These are phyloP conservation scores for Yponomeuta evonymella DNA, from an alignment of 2,888 invertebrate species.

Conservation along the genomic window DNA sequence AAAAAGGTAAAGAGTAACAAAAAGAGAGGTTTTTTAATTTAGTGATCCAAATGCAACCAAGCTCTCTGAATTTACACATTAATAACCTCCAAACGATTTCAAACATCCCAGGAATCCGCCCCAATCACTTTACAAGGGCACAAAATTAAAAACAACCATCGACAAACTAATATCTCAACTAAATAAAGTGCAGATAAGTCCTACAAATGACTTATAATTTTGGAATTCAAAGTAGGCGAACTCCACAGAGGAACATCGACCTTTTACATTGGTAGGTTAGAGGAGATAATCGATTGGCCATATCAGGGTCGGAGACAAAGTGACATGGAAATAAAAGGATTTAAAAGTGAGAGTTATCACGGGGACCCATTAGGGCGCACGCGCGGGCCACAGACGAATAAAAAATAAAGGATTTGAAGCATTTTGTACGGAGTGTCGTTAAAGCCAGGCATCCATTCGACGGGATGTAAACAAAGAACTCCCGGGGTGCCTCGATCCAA, in stretches of 20 bases:
- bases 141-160: constrained; percentile 49
- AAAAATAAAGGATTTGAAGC: constrained; percentile 25
- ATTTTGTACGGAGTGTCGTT: constrained; percentile 45
- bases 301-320: constrained; percentile 35
- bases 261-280: constrained; percentile 27
- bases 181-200: constrained; percentile 74
- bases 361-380: constrained; percentile 70
- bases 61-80: not conserved
- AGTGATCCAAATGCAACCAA: no score
- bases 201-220: constrained; percentile 72
- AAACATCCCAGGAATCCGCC: constrained; percentile 30
- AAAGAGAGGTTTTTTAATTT: no score
- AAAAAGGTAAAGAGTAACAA: no score
- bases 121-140: constrained; percentile 29
- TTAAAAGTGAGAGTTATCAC: constrained; percentile 76
- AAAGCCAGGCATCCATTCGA: constrained; percentile 45
- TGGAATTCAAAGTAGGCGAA: constrained; percentile 57
- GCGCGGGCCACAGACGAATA: constrained; percentile 54
- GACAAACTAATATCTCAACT: constrained; percentile 62
- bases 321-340: constrained; percentile 66
- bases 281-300: constrained; percentile 30
- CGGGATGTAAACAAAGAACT: constrained; percentile 42
- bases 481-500: constrained; percentile 41
- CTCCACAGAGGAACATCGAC: constrained; percentile 25
- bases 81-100: constrained; percentile 2